These are phyloP conservation scores for Archaeoteleia sp. DNA, from an alignment of 2,888 invertebrate species.

Conservation along the genomic window DNA sequence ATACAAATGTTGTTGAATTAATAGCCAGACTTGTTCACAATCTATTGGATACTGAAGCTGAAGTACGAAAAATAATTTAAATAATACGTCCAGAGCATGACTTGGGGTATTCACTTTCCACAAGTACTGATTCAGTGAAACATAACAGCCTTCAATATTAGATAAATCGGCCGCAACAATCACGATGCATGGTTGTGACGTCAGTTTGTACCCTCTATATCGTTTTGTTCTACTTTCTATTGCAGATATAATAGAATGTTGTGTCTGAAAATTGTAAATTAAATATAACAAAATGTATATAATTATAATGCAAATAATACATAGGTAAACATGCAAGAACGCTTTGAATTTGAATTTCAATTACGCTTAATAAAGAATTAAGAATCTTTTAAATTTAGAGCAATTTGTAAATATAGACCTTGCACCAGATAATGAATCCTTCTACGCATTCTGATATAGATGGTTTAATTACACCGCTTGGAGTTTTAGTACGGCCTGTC, in stretches of 20 bases:
- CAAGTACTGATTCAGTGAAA: constrained; percentile 5
- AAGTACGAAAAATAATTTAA: constrained; percentile 3
- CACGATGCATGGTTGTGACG: constrained; percentile 16
- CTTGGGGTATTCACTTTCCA: constrained; percentile 17
- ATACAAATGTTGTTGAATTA: too few species aligned
- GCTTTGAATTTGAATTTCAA: too few species aligned
- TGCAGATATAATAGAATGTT: constrained; percentile 4
- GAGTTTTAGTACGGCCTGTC: constrained; percentile 1
- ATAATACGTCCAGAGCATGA: constrained; percentile 15
- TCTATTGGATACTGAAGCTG: too few species aligned
- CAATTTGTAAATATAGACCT: constrained; percentile 2
- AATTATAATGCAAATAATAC: too few species aligned
- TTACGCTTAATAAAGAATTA: too few species aligned
- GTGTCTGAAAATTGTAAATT: constrained; percentile 15
- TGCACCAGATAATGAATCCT: constrained; percentile 13
- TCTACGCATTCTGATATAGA: constrained; percentile 1
- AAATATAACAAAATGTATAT: too few species aligned
- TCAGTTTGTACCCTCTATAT: constrained; percentile 8
- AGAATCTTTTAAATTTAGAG: too few species aligned
- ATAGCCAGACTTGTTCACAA: too few species aligned
- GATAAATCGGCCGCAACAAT: constrained; percentile 7
- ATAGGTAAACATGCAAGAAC: too few species aligned
- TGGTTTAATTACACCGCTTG: constrained; percentile 6
- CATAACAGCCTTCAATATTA: constrained; percentile 11
- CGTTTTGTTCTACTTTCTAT: constrained; percentile 3